phyloP scores from a whole-genome alignment of 2,797 vertebrate genomes.

The Ceryle rudis region DNA sequence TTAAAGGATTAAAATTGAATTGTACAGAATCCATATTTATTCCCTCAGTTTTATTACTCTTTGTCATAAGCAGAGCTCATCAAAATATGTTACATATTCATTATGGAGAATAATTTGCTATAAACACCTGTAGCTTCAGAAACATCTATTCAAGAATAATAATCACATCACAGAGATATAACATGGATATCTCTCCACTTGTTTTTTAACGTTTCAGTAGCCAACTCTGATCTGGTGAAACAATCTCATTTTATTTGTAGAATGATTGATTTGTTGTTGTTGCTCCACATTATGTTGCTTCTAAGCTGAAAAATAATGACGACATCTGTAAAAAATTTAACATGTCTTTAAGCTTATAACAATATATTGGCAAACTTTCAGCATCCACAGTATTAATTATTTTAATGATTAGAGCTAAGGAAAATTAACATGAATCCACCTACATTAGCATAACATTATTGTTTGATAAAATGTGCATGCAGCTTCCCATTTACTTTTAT shows the following conservation, averaged over 20 bases:
- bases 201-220: not conserved
- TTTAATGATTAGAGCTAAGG: not conserved
- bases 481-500: not conserved
- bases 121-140: not conserved
- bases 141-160: not conserved
- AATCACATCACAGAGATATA: not conserved
- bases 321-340: not conserved
- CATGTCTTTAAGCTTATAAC: not conserved
- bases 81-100: not conserved
- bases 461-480: not conserved
- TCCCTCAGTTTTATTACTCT: not conserved
- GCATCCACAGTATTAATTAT: not conserved
- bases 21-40: not conserved
- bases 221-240: not conserved
- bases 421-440: not conserved
- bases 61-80: not conserved
- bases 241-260: not conserved
- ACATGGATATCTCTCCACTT: not conserved
- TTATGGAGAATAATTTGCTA: not conserved
- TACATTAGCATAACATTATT: not conserved
- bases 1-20: not conserved
- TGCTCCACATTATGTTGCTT: not conserved
- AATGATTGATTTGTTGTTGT: not conserved
- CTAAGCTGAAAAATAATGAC: not conserved
- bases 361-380: not conserved